Evolutionary conservation across 2,888 invertebrate species (phyloP), one percentile per base, ranked within the genome.

Genomic region (Anoplius nigerrimus): DNA sequence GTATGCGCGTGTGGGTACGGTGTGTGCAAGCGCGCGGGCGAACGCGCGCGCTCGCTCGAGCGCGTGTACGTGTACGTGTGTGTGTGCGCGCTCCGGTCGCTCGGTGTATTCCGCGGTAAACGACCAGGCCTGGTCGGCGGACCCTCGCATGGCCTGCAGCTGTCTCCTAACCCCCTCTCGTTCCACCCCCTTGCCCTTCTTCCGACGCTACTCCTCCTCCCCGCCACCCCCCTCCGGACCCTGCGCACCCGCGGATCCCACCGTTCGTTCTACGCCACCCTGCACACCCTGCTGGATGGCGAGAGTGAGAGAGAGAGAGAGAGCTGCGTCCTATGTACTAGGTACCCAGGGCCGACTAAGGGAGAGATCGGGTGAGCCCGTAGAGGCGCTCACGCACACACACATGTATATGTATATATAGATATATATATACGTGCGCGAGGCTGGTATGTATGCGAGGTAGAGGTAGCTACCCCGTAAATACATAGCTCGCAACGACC

Each of bases 91-190:
- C n/a, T n/a, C n/a, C 34, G 6, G 6, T 34, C 34, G 4, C 34
- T 8, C 34, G n/a, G 74, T 77, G 80, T 81, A 81, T 81, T 82
- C 80, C 82, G 82, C 81, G 81, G 81, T 80, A 78, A 81, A 80
- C 80, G 82, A 78, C 73, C 81, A 81, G 74, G 76, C 78, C 69
- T 77, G 81, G 77, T 81, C 77, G 82, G 70, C 81, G 79, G 85
- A 86, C 86, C 87, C 87, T 86, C 84, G 85, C 83, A 85, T 86
- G 86, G 85, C 85, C 86, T 84, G 86, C 86, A 87, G 86, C 87
- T 87, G 80, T 80, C 79, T 86, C 86, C 84, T 82, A 83, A 82
- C 80, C 79, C 69, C 73, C 52, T 34, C 52, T 13, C 27, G 58
- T 34, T 45, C 45, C 58, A 24, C 57, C 16, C 54, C 42, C 27